phyloP scores from a whole-genome alignment of 2,888 invertebrate genomes.

The Xanthia icteritia region DNA sequence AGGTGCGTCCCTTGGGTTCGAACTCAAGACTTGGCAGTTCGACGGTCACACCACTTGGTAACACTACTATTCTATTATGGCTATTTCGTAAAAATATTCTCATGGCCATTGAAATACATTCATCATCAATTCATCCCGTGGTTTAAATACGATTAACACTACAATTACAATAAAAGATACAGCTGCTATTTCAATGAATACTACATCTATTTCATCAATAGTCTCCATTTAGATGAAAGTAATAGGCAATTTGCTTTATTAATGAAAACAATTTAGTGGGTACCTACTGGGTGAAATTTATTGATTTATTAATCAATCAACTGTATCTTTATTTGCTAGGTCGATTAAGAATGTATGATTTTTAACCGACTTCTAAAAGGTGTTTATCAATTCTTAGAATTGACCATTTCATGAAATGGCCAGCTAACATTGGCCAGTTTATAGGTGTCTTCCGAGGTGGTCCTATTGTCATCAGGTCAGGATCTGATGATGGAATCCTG shows the following conservation, averaged over 20 bases:
- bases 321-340: constrained; percentile 1
- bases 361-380: too few species aligned
- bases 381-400: too few species aligned
- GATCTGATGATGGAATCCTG: too few species aligned
- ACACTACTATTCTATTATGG: background rate
- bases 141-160: background rate
- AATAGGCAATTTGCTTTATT: constrained; percentile 34
- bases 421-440: too few species aligned
- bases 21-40: too few species aligned
- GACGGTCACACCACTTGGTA: too few species aligned
- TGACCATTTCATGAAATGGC: too few species aligned
- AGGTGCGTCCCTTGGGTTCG: too few species aligned
- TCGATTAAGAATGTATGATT: background rate
- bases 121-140: background rate
- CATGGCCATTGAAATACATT: background rate
- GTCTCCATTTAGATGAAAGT: constrained; percentile 12
- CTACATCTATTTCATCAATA: constrained; percentile 25
- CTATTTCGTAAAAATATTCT: background rate
- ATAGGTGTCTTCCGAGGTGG: too few species aligned
- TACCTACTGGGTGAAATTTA: background rate
- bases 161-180: constrained; percentile 1
- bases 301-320: constrained; percentile 7
- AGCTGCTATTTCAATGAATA: constrained; percentile 4
- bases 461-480: too few species aligned
- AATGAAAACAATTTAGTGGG: constrained; percentile 20